These are phyloP conservation scores for Drosophila obscura DNA, from an alignment of 1,140 invertebrate genomes.

Conservation along the genomic window DNA sequence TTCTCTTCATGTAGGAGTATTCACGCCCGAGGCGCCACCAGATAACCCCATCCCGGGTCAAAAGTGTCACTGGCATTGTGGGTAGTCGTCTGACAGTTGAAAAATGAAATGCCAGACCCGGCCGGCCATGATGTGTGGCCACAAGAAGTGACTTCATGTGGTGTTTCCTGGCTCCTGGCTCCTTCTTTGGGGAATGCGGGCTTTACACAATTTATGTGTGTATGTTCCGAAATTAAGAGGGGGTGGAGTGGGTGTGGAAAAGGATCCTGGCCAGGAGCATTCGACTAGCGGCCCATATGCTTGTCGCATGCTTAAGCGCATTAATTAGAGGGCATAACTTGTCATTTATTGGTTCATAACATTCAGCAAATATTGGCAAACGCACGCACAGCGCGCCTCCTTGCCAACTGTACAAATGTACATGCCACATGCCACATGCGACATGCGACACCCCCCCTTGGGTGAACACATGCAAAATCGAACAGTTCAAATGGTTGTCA, in stretches of 20 bases:
- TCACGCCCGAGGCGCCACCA: conserved; percentile 48
- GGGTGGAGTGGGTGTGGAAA: background rate
- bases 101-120: conserved; percentile 48
- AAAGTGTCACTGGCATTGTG: conserved; percentile 51
- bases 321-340: conserved; percentile 78
- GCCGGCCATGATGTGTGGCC: conserved; percentile 55
- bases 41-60: conserved; percentile 43
- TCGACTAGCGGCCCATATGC: conserved; percentile 49
- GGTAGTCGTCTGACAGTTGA: conserved; percentile 50
- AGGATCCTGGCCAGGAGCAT: conserved; percentile 8
- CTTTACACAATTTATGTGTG: conserved; percentile 19
- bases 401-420: background rate
- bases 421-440: background rate
- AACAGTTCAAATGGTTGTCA: conserved; percentile 53
- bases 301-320: conserved; percentile 66
- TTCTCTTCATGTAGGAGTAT: conserved; percentile 47
- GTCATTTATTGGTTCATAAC: conserved; percentile 70
- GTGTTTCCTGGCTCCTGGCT: conserved; percentile 14
- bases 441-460: background rate
- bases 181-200: conserved; percentile 7
- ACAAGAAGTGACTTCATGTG: conserved; percentile 45
- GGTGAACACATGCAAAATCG: conserved; percentile 62
- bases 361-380: conserved; percentile 54
- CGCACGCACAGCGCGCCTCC: conserved; percentile 26
- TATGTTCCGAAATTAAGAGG: conserved; percentile 52